Evolutionary conservation across 2,797 vertebrate species (phyloP), one percentile per base, ranked within the genome.

Genomic region (Rousettus madagascariensis): DNA sequence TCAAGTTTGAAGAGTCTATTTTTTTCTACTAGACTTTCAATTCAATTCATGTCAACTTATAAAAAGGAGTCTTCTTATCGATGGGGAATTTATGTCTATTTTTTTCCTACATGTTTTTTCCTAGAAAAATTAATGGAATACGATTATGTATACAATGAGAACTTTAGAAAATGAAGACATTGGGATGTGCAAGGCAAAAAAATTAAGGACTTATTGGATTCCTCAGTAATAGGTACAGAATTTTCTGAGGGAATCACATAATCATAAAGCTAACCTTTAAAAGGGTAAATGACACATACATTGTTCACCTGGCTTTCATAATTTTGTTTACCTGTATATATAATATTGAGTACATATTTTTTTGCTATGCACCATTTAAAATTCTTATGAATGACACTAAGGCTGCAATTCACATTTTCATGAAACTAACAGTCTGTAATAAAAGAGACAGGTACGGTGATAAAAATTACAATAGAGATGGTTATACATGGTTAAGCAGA

Each of bases 291-390:
- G 4, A 12, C 16, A 85, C 2, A 59, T 41, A 20, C 5, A 63
- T 68, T 72, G 57, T 66, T 85, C 80, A 91, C 38, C 13, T 95
- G 66, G 53, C 57, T 91, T 94, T 94, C 78, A 66, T 49, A 79
- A 94, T 68, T 95, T 80, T 75, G 68, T 75, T 33, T 71, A 68
- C 28, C 38, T 87, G 24, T 89, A 43, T 57, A 90, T 66, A 72
- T 61, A 86, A 71, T 93, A 92, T 61, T 95, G 68, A 94, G 30
- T 49, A 94, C 30, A 65, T 84, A 94, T 94, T 90, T 90, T 78
- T 78, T 95, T 9, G 3, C 28, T 69, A 68, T 65, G 10, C 5
- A 74, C 43, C 36, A 84, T 85, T 93, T 91, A 26, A 96, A 96
- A 89, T 95, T 96, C 49, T 55, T 72, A 57, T 66, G 57, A 80